Evolutionary conservation across 1,140 invertebrate species (phyloP), one percentile per base, ranked within the genome.

Genomic region (Eumeta japonica): DNA sequence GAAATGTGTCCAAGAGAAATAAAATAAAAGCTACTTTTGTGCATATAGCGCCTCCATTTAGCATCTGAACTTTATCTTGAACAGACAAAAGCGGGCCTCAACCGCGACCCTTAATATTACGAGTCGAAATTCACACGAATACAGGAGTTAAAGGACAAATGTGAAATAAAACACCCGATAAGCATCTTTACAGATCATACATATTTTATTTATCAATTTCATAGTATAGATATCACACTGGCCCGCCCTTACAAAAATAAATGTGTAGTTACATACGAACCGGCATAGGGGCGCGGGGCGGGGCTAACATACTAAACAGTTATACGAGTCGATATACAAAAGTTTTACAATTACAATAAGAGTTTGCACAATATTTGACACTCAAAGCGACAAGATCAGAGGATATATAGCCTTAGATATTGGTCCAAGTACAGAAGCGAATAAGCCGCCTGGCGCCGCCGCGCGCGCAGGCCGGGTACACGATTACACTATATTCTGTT

Each of bases 221-320:
- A 71, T 71, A 71, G 58, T 74, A 70, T 66, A 71, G 70, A 71
- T 74, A 74, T 74, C 70, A 74, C 66, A 74, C 70, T 71, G 70
- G 70, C 70, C 70, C 70, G 66, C 66, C 70, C 70, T 71, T 74
- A 74, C 58, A 74, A 74, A 74, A 74, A 71, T 71, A 74, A 73
- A 63, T 71, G 64, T 73, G 65, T 70, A 71, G n/a, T n/a, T n/a
- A n/a, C n/a, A 62, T 67, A 73, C 61, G 56, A 62, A 65, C 68
- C 61, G 63, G 62, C 56, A 62, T 63, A 65, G 62, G 46, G 48
- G 52, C 45, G 39, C 20, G 24, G 28, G 37, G 37, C 16, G 28
- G 16, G 53, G 55, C 5, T 24, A 24, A 24, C 5, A 24, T 24
- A 5, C 60, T 71, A 71, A 71, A 74, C 68, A 64, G 70, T 74